Percentiles rank a stretch among this genome's conserved stretches.
Evolutionary conservation across 2,113 vertebrate species (phyloP).

Genomic region (Bettongia penicillata): DNA sequence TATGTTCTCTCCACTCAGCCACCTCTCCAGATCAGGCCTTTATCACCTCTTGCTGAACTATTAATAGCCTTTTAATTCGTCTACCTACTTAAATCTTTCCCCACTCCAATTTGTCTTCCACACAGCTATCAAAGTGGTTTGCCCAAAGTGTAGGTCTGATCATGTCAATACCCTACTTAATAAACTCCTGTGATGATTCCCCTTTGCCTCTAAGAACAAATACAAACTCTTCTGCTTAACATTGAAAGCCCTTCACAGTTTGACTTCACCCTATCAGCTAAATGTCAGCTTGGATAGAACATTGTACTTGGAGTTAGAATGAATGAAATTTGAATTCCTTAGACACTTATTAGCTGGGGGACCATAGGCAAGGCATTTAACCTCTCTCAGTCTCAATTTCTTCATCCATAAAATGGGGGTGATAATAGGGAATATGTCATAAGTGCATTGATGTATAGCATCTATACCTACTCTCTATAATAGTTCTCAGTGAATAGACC

Average conservation of each 20-base stretch:
- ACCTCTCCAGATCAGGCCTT: background rate
- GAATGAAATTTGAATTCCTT: background rate
- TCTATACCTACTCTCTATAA: background rate
- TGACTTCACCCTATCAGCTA: background rate
- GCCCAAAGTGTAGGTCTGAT: background rate
- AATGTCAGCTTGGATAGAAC: background rate
- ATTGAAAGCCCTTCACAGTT: background rate
- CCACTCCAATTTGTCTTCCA: background rate
- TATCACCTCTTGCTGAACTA: background rate
- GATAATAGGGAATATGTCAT: background rate
- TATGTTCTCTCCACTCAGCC: background rate
- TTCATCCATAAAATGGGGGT: background rate
- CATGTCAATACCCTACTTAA: background rate
- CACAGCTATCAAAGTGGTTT: background rate
- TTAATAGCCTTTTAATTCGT: background rate
- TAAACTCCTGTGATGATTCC: background rate
- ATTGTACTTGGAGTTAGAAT: background rate
- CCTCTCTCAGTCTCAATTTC: background rate
- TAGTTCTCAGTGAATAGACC: background rate
- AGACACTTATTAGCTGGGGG: background rate
- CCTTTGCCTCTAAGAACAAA: background rate
- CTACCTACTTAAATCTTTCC: background rate
- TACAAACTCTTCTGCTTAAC: background rate
- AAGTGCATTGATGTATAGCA: background rate
- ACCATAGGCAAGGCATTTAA: background rate